Base-by-base conservation (phyloP, 2,888 invertebrate genomes). In the Lasioglossum pauxillum region DNA sequence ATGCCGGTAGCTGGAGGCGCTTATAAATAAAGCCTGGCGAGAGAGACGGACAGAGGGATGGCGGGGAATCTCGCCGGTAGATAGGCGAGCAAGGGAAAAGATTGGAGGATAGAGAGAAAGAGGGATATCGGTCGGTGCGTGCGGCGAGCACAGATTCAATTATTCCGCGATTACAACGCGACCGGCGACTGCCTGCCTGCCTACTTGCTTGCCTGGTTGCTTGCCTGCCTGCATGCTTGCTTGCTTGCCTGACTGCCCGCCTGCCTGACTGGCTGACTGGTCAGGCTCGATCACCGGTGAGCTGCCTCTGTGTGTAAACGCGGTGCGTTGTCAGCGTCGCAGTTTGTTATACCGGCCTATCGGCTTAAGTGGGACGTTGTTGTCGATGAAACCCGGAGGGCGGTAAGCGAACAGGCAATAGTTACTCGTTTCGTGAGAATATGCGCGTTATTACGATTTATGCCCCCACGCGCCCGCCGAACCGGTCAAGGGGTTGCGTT, bases 131-230 rank as follows among this genome's bases (percentile, higher is more conserved):
- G 64, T 31, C 82, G 80, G 90, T 82, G 89, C 89, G 89, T 91
- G 89, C 90, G 69, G 38, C 69, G 38, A 38, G 69, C 71, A 44
- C 27, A 90, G 93, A 94, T 94, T 94, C 94, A 95, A 95, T 95
- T 95, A 94, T 95, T 94, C 94, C 91, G 91, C 94, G 93, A 94
- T 95, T 94, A 94, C 94, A 93, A 89, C 90, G 90, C 90, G 88
- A 90, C 87, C 89, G 88, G 72, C 38, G 90, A 90, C 88, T 83
- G 90, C 38, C 35, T 38, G 38, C 35, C 14, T 72, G 75, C 64
- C 82, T 75, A 82, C 75, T 80, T 77, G 73, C 74, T 78, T 73
- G 67, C 80, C 53, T 80, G 35, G 23, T 8, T 19, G 67, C 77
- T 77, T 72, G 79, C 64, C 80, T 79, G 79, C 49, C 81, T 79